Percentiles rank a stretch among this genome's conserved stretches.
Evolutionary conservation across 92 coral and sea anemone genomes (phyloP).

Genomic region (Meandrina meandrites): DNA sequence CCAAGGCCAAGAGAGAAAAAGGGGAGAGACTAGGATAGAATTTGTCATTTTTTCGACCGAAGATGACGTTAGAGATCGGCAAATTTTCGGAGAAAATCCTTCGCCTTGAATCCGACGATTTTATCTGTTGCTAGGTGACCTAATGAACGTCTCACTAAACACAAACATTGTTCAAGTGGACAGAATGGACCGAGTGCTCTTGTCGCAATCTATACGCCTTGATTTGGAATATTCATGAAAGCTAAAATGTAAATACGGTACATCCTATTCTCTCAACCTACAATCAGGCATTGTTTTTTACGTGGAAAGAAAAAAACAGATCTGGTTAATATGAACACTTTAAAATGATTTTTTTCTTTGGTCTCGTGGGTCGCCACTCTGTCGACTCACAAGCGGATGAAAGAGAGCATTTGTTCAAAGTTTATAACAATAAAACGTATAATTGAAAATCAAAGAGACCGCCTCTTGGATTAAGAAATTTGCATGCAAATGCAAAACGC

Average conservation of each 20-base stretch:
- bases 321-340: no score
- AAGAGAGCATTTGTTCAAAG: not conserved
- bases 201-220: no score
- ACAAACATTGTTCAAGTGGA: not conserved
- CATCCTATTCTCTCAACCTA: not conserved
- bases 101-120: not conserved
- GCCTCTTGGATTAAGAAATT: constrained; percentile 3
- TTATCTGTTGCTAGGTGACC: not conserved
- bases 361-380: not conserved
- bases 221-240: no score
- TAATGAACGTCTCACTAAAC: not conserved
- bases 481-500: not conserved
- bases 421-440: not conserved
- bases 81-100: not conserved
- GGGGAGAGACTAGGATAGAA: no score
- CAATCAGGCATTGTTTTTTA: no score
- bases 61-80: constrained; percentile 23
- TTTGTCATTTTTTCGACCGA: not conserved
- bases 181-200: not conserved
- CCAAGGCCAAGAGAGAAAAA: no score
- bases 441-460: not conserved
- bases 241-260: no score
- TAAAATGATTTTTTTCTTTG: not conserved
- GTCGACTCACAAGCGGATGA: not conserved
- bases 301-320: no score